These are phyloP conservation scores for Molothrus ater DNA, from an alignment of 2,797 vertebrate genomes.

Conservation along the genomic window DNA sequence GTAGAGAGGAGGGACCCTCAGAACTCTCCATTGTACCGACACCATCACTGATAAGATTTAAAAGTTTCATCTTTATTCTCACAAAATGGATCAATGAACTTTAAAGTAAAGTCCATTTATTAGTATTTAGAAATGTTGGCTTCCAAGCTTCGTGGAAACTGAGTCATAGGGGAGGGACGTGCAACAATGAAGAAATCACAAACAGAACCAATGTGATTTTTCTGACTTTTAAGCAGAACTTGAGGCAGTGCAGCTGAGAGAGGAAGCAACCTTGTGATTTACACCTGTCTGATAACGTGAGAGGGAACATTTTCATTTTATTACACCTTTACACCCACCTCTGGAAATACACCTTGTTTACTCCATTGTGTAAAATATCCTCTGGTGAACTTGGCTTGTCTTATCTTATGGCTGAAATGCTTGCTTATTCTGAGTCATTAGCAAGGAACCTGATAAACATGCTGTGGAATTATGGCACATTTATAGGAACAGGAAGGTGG, in stretches of 20 bases:
- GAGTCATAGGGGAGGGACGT: neutral
- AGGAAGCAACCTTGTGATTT: neutral
- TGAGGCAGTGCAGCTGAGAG: neutral
- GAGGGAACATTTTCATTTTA: neutral
- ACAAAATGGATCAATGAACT: neutral
- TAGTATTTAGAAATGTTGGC: neutral
- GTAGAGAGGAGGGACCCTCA: neutral
- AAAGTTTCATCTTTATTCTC: neutral
- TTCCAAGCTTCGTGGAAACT: neutral
- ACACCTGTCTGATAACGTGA: neutral
- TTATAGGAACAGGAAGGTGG: conserved; percentile 18
- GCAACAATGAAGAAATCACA: neutral
- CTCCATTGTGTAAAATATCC: neutral
- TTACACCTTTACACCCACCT: neutral
- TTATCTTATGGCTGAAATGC: neutral
- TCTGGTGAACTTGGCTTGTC: neutral
- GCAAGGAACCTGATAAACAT: neutral
- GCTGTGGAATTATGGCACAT: neutral
- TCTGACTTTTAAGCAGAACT: neutral
- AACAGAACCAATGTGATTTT: neutral
- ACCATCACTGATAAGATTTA: neutral
- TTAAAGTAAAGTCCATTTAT: neutral
- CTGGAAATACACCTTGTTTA: neutral
- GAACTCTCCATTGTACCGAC: neutral
- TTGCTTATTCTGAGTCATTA: neutral